phyloP scores from a whole-genome alignment of 2,888 invertebrate species.

The Ennomos erosarius region DNA sequence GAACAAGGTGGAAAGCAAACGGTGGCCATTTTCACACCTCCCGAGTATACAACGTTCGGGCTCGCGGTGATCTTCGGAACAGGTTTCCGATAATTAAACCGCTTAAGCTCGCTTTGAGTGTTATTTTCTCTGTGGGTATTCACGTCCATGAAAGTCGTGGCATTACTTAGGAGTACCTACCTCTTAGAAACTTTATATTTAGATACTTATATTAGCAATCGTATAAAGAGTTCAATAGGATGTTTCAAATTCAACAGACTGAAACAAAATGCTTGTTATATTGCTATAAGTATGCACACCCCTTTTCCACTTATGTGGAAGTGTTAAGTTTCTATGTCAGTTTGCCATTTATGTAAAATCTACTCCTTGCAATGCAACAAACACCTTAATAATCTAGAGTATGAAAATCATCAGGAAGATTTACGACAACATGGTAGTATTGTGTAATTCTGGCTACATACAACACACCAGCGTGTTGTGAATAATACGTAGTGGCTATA shows the following conservation, averaged over 20 bases:
- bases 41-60: constrained; percentile 47
- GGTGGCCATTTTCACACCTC: constrained; percentile 55
- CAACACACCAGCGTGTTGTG: not conserved
- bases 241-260: too few relatives aligned
- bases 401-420: not conserved
- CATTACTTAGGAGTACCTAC: constrained; percentile 5
- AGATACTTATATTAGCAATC: too few relatives aligned
- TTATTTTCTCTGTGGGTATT: constrained; percentile 30
- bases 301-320: too few relatives aligned
- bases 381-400: not conserved
- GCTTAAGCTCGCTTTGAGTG: constrained; percentile 35
- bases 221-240: too few relatives aligned
- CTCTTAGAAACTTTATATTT: not conserved
- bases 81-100: constrained; percentile 52
- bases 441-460: not conserved
- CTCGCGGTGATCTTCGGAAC: constrained; percentile 45
- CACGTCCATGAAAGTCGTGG: constrained; percentile 18
- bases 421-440: constrained; percentile 1
- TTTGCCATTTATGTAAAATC: not conserved
- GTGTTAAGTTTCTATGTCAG: too few relatives aligned
- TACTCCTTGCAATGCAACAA: not conserved
- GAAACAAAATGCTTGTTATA: not conserved
- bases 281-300: too few relatives aligned
- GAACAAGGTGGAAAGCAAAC: constrained; percentile 50
- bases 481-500: not conserved